These are phyloP conservation scores for Leptopilina clavipes DNA, from an alignment of 1,140 invertebrate genomes.

Conservation along the genomic window DNA sequence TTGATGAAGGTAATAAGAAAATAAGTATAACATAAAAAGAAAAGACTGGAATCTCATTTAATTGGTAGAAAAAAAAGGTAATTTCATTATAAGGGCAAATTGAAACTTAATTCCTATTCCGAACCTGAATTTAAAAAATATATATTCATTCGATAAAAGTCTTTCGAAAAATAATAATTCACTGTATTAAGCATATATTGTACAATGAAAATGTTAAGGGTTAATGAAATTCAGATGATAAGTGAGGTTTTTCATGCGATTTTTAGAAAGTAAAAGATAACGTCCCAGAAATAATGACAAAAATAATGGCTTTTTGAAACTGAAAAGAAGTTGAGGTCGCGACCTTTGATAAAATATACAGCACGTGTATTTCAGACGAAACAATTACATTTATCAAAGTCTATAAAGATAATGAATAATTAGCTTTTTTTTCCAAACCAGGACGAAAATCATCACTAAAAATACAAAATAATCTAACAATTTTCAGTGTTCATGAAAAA, in stretches of 20 bases:
- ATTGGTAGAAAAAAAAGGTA: too few relatives aligned
- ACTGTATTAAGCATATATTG: neutral
- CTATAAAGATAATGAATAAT: conserved; percentile 20
- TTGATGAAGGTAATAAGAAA: conserved; percentile 11
- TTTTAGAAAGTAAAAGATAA: neutral
- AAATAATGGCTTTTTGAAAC: conserved; percentile 9
- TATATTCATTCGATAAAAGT: too few relatives aligned
- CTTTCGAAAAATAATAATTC: too few relatives aligned
- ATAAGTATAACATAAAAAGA: neutral
- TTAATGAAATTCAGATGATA: conserved; percentile 2
- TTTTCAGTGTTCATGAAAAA: neutral
- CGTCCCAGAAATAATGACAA: conserved; percentile 15
- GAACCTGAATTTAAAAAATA: too few relatives aligned
- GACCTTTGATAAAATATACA: conserved; percentile 20
- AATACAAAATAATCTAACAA: neutral
- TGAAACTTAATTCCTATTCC: too few relatives aligned
- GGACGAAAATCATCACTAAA: neutral
- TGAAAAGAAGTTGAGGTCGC: conserved; percentile 3
- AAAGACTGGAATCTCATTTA: neutral
- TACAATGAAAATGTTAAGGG: neutral
- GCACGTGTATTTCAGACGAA: conserved; percentile 18
- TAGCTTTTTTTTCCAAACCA: neutral
- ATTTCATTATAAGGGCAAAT: too few relatives aligned
- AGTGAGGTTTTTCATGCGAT: conserved; percentile 11
- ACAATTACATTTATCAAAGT: conserved; percentile 20